Evolutionary conservation across 2,888 invertebrate genomes (phyloP).

Genomic region (Brenthis ino): DNA sequence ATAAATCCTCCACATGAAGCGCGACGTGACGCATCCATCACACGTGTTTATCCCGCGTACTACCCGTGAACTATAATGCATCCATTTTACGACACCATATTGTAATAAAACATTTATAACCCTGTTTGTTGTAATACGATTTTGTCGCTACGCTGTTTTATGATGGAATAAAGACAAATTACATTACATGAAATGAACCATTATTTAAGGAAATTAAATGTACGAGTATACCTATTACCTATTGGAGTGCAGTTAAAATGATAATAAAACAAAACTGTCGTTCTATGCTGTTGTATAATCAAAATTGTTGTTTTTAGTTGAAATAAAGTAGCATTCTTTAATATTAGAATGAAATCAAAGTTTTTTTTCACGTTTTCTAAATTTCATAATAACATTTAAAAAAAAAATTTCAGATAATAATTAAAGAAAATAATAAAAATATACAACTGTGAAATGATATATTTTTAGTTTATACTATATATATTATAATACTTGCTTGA

Average conservation of each 20-base stretch:
- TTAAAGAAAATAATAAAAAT: too few species aligned
- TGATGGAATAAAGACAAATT: conserved; percentile 12
- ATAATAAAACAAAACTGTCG: too few species aligned
- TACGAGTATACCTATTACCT: not conserved
- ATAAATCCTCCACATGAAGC: conserved; percentile 15
- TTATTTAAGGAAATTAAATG: conserved; percentile 14
- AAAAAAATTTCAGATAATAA: too few species aligned
- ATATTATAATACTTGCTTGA: too few species aligned
- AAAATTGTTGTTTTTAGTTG: too few species aligned
- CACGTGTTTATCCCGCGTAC: conserved; percentile 22
- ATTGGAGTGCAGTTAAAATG: not conserved
- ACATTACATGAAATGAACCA: not conserved
- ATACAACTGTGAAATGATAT: too few species aligned
- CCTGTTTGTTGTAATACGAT: conserved; percentile 26
- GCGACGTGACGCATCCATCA: conserved; percentile 19
- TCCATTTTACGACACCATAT: conserved; percentile 28
- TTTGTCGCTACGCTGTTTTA: conserved; percentile 20
- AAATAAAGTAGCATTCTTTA: too few species aligned
- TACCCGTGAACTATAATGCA: conserved; percentile 24
- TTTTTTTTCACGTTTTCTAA: too few species aligned
- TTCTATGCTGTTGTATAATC: too few species aligned
- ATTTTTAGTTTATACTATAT: too few species aligned
- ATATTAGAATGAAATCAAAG: too few species aligned
- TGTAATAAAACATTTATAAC: conserved; percentile 29
- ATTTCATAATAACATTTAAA: too few species aligned